These are phyloP conservation scores for Ctenodactylus gundi DNA, from an alignment of 2,113 vertebrate species.

Conservation along the genomic window DNA sequence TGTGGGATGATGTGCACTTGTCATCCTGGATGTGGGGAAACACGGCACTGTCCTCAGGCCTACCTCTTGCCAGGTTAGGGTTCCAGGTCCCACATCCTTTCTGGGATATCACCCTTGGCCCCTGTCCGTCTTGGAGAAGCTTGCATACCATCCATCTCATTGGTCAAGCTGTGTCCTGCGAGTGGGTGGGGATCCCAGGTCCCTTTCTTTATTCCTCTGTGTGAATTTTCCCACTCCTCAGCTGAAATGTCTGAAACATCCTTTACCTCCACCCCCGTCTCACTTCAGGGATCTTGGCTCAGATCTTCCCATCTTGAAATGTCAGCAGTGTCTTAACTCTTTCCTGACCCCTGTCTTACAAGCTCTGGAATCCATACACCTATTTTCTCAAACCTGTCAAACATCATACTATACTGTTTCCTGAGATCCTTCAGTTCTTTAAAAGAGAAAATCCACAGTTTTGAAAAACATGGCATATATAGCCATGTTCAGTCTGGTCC, in stretches of 20 bases:
- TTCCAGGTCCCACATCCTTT: neutral
- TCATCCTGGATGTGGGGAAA: neutral
- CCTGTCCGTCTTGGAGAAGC: neutral
- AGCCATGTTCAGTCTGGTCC: neutral
- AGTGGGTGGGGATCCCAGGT: neutral
- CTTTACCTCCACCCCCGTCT: neutral
- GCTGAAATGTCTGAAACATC: neutral
- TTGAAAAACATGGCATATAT: neutral
- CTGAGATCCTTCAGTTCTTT: neutral
- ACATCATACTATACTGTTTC: neutral
- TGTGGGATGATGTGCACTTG: conserved; percentile 35
- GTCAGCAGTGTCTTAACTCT: neutral
- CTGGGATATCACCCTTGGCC: neutral
- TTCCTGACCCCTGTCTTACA: neutral
- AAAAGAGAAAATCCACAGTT: neutral
- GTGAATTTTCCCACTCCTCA: neutral
- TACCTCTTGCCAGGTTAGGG: neutral
- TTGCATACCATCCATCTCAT: neutral
- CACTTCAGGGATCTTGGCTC: neutral
- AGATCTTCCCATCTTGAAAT: neutral
- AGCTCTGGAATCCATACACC: neutral
- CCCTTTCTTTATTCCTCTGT: neutral
- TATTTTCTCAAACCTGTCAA: neutral
- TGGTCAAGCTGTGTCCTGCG: neutral
- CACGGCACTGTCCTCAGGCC: neutral